Conservation (phyloP, 2,113 vertebrate genomes). For the Zapornia atra region DNA sequence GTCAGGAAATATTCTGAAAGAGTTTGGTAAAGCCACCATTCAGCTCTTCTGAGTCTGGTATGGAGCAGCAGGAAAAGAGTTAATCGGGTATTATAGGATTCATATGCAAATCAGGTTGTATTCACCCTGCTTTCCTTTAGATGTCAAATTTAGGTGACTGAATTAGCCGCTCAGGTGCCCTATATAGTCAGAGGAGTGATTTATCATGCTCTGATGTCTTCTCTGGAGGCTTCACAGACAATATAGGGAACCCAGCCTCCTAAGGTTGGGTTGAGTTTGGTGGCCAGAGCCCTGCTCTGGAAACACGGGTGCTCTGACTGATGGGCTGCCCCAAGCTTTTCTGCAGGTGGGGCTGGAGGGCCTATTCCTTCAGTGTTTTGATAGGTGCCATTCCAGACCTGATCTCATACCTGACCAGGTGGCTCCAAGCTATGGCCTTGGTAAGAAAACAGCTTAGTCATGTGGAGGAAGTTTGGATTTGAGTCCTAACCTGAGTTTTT, state of each 20-base stretch:
- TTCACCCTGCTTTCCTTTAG: background rate
- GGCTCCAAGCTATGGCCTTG: background rate
- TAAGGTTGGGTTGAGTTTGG: background rate
- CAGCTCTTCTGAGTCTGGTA: background rate
- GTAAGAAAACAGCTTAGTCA: background rate
- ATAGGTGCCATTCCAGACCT: background rate
- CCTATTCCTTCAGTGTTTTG: background rate
- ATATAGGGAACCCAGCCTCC: background rate
- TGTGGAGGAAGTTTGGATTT: background rate
- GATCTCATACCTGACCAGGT: background rate
- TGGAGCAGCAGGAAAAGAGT: background rate
- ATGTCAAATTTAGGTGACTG: background rate
- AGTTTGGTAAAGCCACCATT: background rate
- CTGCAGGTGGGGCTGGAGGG: background rate
- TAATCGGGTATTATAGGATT: background rate
- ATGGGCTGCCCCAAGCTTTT: background rate
- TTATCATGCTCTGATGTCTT: background rate
- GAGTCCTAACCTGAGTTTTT: background rate
- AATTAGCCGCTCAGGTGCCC: background rate
- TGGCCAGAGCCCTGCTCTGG: fast-evolving
- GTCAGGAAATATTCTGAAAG: background rate
- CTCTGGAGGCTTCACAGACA: background rate
- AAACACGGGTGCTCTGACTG: fast-evolving
- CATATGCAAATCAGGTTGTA: background rate
- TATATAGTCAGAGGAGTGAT: background rate